Percentiles rank a stretch among this genome's conserved stretches.
Conservation (phyloP, 2,888 invertebrate genomes). For the Drosophila borborema region DNA sequence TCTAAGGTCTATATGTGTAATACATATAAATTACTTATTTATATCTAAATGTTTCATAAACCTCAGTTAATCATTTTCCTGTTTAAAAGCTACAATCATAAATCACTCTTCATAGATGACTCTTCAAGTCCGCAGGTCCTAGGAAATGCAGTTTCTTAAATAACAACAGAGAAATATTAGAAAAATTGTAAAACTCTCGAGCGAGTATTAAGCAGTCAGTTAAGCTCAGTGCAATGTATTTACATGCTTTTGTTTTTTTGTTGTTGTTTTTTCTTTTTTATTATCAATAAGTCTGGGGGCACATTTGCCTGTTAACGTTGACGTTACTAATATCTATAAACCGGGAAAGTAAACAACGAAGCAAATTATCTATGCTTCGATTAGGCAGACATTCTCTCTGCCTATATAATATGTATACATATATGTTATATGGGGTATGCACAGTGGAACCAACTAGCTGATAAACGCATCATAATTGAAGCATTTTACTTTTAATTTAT, state of each 20-base stretch:
- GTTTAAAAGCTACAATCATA: no score
- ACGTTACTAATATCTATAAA: slow-evolving; percentile 68
- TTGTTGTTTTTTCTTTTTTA: slow-evolving; percentile 34
- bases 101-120: no score
- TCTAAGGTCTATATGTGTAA: no score
- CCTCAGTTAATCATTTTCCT: no score
- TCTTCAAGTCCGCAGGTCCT: no score
- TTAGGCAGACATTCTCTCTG: slow-evolving; percentile 48
- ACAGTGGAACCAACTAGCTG: slow-evolving; percentile 44
- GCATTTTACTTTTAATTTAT: background rate
- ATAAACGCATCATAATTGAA: background rate
- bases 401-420: background rate
- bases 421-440: slow-evolving; percentile 1
- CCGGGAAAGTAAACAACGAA: slow-evolving; percentile 72
- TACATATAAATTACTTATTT: no score
- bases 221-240: background rate
- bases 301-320: slow-evolving; percentile 36
- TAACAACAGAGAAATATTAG: background rate
- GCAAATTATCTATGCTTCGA: slow-evolving; percentile 75
- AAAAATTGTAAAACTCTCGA: background rate
- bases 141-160: no score
- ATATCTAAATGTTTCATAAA: no score
- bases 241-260: slow-evolving; percentile 15
- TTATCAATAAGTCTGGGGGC: slow-evolving; percentile 65
- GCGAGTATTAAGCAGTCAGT: background rate